Conservation (phyloP, 1,140 invertebrate species). For the Drosophila obscura region DNA sequence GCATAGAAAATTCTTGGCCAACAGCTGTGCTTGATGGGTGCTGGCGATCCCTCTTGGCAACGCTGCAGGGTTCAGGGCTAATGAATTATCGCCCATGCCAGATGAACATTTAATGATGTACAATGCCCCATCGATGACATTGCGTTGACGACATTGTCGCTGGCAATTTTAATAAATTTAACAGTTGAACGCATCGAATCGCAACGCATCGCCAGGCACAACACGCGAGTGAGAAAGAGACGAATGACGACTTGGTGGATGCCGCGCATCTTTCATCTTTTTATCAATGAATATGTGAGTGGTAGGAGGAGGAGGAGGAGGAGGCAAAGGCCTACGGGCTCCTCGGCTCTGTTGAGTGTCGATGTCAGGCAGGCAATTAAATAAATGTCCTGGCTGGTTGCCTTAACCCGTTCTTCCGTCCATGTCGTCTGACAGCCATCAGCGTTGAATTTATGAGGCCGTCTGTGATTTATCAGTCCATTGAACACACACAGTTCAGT, state of each 20-base stretch:
- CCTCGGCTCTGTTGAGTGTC: constrained; percentile 34
- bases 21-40: constrained; percentile 68
- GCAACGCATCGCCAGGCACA: background rate
- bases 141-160: constrained; percentile 41
- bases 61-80: constrained; percentile 17
- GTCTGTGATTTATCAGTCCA: constrained; percentile 75
- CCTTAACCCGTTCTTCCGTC: constrained; percentile 24
- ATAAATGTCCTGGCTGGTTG: constrained; percentile 63
- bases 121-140: constrained; percentile 61
- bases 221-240: too few species aligned
- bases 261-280: constrained; percentile 76
- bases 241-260: constrained; percentile 38
- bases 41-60: background rate
- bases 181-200: constrained; percentile 64
- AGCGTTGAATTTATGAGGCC: constrained; percentile 76
- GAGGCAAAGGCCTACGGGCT: background rate
- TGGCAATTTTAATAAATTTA: constrained; percentile 80
- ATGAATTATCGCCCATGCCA: constrained; percentile 74
- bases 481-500: constrained; percentile 56
- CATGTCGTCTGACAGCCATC: constrained; percentile 67
- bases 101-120: constrained; percentile 81
- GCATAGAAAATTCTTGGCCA: constrained; percentile 19
- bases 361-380: constrained; percentile 69
- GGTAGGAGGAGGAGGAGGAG: background rate
- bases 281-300: constrained; percentile 10